Evolutionary conservation across 2,888 invertebrate species (phyloP), one percentile per base, ranked within the genome.

Genomic region (Agonopterix subpropinquella): DNA sequence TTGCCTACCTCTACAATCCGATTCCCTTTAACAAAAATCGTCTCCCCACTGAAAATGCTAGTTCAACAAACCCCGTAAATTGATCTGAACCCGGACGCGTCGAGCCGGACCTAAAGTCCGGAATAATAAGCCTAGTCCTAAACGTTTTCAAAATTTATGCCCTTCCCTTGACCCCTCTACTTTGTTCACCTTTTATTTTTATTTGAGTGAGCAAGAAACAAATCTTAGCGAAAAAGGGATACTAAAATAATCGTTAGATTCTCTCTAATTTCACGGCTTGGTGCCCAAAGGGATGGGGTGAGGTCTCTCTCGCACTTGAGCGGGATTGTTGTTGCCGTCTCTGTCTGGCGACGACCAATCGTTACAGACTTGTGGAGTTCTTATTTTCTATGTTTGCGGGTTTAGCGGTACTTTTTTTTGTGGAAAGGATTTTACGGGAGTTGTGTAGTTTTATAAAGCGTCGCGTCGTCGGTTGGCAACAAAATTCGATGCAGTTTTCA

Each of bases 161-260:
- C 65, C 67, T 65, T 67, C 63, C 68, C 78, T 82, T 85, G 87
- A 86, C 87, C 87, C 87, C 77, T 68, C 73, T 79, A 78, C 75
- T 77, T 87, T 86, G 81, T 71, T 87, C 88, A 87, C 87, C 85
- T 87, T 84, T 87, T 86, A 87, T 86, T 88, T 88, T 88, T 88
- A 87, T 88, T 87, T 85, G 84, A 87, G 77, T 88, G 88, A 87
- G 85, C 88, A 88, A 87, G 88, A 77, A 88, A 87, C 88, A 87
- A 88, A 87, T 88, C 88, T 88, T 87, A 87, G 86, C 76, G 85
- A 75, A 84, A 84, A 86, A 84, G 80, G 86, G 84, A 87, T 87
- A 88, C 87, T 88, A 88, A 88, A 88, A 87, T 88, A 88, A 88
- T 87, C 88, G 88, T 87, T 87, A 86, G 82, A 86, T 87, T 85